Evolutionary conservation across 2,888 invertebrate species (phyloP).

Genomic region (Campoletis raptor): DNA sequence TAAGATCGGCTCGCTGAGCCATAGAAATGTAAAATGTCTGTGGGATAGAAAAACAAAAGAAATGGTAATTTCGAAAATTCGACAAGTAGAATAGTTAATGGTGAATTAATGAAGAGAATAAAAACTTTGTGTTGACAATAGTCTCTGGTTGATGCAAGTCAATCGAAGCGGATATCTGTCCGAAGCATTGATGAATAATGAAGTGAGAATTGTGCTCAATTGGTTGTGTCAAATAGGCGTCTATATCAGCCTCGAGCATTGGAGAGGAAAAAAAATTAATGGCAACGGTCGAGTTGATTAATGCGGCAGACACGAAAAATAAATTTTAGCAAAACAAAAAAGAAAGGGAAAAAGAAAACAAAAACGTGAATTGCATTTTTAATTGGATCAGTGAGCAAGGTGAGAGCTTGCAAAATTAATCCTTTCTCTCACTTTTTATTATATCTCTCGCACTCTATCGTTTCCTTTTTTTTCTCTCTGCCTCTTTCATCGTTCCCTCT

Average conservation of each 20-base stretch:
- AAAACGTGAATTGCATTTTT: constrained; percentile 47
- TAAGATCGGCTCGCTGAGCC: neutral
- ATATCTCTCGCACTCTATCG: neutral
- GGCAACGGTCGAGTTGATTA: constrained; percentile 25
- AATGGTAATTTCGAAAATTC: neutral
- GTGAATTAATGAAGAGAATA: constrained; percentile 5
- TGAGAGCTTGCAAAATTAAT: constrained; percentile 49
- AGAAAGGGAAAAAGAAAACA: constrained; percentile 4
- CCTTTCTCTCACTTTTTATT: neutral
- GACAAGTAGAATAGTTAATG: neutral
- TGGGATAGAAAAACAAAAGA: neutral
- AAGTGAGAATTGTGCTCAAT: constrained; percentile 31
- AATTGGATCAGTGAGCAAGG: constrained; percentile 47
- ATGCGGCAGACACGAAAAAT: constrained; percentile 9
- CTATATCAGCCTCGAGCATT: neutral
- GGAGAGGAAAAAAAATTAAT: constrained; percentile 31
- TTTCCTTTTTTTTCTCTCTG: neutral
- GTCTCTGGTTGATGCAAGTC: constrained; percentile 4
- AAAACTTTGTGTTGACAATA: neutral
- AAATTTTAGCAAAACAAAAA: neutral
- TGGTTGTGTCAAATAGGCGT: constrained; percentile 7
- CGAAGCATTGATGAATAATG: constrained; percentile 19
- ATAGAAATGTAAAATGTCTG: neutral
- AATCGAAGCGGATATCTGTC: constrained; percentile 22
- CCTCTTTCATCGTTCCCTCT: constrained; percentile 25